Conservation (phyloP, 2,113 vertebrate species). For the Mirza zaza region DNA sequence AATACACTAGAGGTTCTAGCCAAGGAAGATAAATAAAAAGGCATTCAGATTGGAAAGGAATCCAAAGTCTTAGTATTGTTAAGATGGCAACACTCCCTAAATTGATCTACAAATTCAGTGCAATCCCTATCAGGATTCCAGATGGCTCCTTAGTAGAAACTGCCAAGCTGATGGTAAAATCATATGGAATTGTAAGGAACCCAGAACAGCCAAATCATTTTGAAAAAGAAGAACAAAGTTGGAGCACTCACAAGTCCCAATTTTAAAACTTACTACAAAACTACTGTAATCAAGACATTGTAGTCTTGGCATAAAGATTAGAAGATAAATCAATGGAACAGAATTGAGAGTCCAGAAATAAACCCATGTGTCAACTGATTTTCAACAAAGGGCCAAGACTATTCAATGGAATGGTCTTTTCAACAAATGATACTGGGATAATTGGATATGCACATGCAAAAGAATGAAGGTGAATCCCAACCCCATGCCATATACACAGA, state of each 20-base stretch:
- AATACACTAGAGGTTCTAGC: not conserved
- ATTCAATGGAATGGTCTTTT: not conserved
- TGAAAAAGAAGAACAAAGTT: not conserved
- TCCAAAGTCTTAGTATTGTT: not conserved
- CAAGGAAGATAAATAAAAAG: not conserved
- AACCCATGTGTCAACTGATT: not conserved
- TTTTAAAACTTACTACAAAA: not conserved
- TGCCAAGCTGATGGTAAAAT: not conserved
- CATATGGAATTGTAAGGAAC: not conserved
- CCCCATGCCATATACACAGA: not conserved
- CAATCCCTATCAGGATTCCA: not conserved
- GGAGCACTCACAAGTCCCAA: not conserved
- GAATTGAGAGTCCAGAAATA: not conserved
- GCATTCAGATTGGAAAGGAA: not conserved
- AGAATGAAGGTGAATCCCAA: not conserved
- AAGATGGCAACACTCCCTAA: not conserved
- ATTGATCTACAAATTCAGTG: not conserved
- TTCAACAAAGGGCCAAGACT: not conserved
- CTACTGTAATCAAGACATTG: not conserved
- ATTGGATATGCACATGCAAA: too few relatives aligned
- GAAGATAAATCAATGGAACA: not conserved
- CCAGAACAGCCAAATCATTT: not conserved
- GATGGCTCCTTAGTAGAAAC: not conserved
- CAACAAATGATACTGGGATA: not conserved
- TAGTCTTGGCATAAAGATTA: not conserved